Evolutionary conservation across 1,140 invertebrate species (phyloP), one percentile per base, ranked within the genome.

Genomic region (Lepidurus packardi): DNA sequence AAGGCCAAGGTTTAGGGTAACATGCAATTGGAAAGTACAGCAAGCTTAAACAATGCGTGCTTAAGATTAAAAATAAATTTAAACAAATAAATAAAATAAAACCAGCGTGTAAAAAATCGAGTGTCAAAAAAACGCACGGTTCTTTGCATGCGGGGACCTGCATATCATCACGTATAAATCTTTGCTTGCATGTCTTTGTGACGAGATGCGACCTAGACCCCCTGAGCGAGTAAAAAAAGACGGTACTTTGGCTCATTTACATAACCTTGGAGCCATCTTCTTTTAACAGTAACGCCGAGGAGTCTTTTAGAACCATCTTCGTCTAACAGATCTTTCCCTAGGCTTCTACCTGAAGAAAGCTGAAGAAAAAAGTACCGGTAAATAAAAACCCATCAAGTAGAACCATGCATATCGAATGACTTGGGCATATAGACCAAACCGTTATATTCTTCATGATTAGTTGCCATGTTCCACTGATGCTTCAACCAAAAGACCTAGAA

Each of bases 341-440:
- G 53, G 53, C 53, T 65, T 21, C 34, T 34, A 34, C 34, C 34
- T 34, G 34, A 34, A 34, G 1, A 34, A 34, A 21, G n/a, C 53
- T 65, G 7, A 65, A 47, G 53, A 65, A 21, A 65, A 34, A 65
- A 65, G 53, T n/a, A 65, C 16, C 53, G 53, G 53, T 65, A 65
- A 9, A 65, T 13, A 65, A 65, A 65, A 65, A 65, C 53, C 34
- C 53, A 65, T 65, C 53, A 65, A 47, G 53, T n/a, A 65, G 21
- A 65, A 65, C 53, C 53, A 65, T 13, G 53, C 53, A 65, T 65
- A 65, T 65, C 53, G 53, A 21, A 65, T 65, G 13, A 21, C 34
- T 65, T n/a, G 16, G 16, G 21, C 53, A 65, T 65, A 65, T 65
- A 65, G 53, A 65, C 53, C 53, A 65, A 65, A 65, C 53, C 53